Evolutionary conservation across 1,140 invertebrate genomes (phyloP).

Genomic region (Bombus confusus): DNA sequence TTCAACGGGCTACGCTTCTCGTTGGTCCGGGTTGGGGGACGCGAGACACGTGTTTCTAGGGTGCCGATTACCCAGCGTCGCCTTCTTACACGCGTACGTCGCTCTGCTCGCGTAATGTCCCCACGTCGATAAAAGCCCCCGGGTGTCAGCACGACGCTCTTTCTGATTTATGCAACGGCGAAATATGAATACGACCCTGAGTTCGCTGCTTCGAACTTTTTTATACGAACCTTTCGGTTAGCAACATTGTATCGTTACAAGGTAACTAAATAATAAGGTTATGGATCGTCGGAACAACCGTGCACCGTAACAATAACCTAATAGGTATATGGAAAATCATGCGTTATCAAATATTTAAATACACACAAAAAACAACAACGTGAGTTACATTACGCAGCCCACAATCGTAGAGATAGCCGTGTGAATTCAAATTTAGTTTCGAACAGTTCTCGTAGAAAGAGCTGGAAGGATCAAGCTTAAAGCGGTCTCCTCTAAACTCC

Average conservation of each 20-base stretch:
- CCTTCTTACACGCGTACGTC: conserved; percentile 72
- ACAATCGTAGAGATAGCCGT: no score
- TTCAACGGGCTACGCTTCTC: conserved; percentile 45
- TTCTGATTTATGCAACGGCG: conserved; percentile 53
- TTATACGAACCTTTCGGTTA: no score
- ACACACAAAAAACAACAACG: not conserved
- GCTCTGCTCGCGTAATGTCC: conserved; percentile 63
- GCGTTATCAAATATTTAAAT: no score
- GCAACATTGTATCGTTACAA: no score
- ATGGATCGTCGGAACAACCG: no score
- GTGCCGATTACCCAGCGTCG: conserved; percentile 75
- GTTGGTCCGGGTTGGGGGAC: conserved; percentile 43
- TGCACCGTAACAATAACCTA: no score
- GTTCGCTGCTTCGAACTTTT: not conserved
- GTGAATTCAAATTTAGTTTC: conserved; percentile 49
- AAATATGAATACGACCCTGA: conserved; percentile 35
- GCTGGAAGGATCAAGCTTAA: conserved; percentile 46
- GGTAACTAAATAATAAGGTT: no score
- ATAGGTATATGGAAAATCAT: no score
- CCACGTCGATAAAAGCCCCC: conserved; percentile 60
- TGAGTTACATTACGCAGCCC: conserved; percentile 7
- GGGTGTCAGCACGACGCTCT: conserved; percentile 8
- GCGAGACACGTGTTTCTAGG: conserved; percentile 79
- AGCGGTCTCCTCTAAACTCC: conserved; percentile 46
- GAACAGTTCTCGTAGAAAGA: conserved; percentile 14